Conservation (phyloP, 1,140 invertebrate species). For the Macrotrachela quadricornifera region DNA sequence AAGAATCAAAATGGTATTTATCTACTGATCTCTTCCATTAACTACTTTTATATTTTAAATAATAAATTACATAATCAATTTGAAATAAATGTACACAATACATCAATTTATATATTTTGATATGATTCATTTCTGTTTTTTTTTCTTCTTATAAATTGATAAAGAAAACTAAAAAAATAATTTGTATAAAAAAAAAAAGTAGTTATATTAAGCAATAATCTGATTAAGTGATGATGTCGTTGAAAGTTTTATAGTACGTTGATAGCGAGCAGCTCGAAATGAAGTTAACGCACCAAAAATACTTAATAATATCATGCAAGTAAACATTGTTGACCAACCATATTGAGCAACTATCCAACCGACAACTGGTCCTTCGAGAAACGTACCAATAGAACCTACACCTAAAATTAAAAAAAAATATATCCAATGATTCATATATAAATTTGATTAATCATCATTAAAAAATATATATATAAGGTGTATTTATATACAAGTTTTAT, state of each 20-base stretch:
- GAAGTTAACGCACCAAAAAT: conserved; percentile 22
- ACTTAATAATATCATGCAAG: conserved; percentile 31
- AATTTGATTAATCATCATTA: too few species aligned
- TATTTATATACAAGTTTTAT: too few species aligned
- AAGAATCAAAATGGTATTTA: too few species aligned
- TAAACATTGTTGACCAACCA: conserved; percentile 35
- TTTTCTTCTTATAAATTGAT: neutral
- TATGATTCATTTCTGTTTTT: neutral
- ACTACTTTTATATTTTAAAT: neutral
- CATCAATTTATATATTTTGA: too few species aligned
- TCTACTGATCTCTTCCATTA: neutral
- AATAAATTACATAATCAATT: neutral
- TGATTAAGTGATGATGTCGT: too few species aligned
- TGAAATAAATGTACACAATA: neutral
- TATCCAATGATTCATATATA: too few species aligned
- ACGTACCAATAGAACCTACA: conserved; percentile 35
- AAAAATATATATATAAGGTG: too few species aligned
- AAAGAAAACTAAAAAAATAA: neutral
- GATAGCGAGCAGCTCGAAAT: conserved; percentile 17
- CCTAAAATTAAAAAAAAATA: too few species aligned
- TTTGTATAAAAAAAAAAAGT: neutral
- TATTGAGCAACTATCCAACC: conserved; percentile 27
- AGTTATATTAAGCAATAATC: neutral
- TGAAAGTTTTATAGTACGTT: neutral
- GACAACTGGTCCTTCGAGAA: conserved; percentile 35